Evolutionary conservation across 2,888 invertebrate genomes (phyloP).

Genomic region (Drymonia ruficornis): DNA sequence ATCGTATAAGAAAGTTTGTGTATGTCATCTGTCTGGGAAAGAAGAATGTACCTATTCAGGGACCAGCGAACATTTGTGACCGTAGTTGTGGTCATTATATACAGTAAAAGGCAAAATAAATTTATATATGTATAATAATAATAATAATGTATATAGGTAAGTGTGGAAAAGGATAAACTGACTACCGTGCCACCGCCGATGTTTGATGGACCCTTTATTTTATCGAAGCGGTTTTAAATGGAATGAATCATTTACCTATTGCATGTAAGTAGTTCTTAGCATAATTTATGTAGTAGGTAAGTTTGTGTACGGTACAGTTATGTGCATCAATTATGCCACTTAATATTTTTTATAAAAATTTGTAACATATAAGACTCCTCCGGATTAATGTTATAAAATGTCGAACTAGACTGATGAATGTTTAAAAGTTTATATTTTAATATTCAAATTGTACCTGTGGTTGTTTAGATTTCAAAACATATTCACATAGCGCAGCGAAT

Average conservation of each 20-base stretch:
- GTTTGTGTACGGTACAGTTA: no score
- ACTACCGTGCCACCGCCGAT: neutral
- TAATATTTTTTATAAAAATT: no score
- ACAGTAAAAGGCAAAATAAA: neutral
- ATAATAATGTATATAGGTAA: no score
- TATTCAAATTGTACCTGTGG: no score
- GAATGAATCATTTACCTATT: no score
- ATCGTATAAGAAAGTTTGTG: constrained; percentile 9
- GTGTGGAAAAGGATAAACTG: no score
- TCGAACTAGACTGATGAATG: neutral
- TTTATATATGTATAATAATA: neutral
- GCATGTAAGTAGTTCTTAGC: no score
- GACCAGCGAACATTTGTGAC: neutral
- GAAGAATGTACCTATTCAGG: neutral
- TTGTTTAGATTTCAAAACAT: no score
- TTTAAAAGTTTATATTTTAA: no score
- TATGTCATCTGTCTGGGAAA: neutral
- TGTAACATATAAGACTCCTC: no score
- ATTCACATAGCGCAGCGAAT: neutral
- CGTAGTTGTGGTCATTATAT: neutral
- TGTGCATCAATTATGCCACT: no score
- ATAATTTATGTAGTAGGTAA: no score
- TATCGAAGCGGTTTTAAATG: neutral
- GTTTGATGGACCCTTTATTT: neutral
- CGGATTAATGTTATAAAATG: neutral